Base-by-base conservation (phyloP, 1,140 invertebrate genomes). In the Leptoteleia sp. region DNA sequence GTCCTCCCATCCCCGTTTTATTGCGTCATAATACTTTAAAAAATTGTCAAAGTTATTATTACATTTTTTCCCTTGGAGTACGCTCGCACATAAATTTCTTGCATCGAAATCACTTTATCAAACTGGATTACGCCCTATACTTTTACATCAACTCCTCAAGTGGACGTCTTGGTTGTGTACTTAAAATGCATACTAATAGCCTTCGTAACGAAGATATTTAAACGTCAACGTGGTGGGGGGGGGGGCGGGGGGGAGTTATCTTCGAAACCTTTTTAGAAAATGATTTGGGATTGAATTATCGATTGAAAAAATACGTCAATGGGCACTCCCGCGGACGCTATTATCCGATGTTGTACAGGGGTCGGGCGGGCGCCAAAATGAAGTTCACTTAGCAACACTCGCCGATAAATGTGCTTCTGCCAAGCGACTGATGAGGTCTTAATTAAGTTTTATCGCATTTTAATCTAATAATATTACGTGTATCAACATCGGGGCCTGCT, bases 391-490 rank as follows among this genome's bases (percentile, higher is more conserved):
- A 81, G 73, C 64, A 59, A 62, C 42, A 70, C 50, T 68, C 48
- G 38, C 54, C 47, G 55, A 76, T 81, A 79, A 77, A 80, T 77
- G 65, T 42, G 38, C 52, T 68, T 64, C 75, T 82, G 75, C 77
- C 79, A 65, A 54, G 19, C 55, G 45, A 27, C 72, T 83, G 77
- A 83, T 82, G 84, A 82, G 84, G 76, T 79, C 75, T 79, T 84
- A 85, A 86, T 86, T 83, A 81, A 82, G 82, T 85, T 85, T 84
- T 84, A 86, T 84, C 73, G 80, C 71, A 75, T 84, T 85, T 85
- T 85, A 85, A 85, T 84, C 81, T 68, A 84, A 85, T 86, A 80
- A 82, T 72, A 57, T 72, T 72, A 61, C 45, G 45, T 25, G 79
- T 65, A 71, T 75, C 72, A 72, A 43, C 17, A 25, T 16, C 45